Conservation (phyloP, 1,140 invertebrate genomes). For the Bradysia coprophila region DNA sequence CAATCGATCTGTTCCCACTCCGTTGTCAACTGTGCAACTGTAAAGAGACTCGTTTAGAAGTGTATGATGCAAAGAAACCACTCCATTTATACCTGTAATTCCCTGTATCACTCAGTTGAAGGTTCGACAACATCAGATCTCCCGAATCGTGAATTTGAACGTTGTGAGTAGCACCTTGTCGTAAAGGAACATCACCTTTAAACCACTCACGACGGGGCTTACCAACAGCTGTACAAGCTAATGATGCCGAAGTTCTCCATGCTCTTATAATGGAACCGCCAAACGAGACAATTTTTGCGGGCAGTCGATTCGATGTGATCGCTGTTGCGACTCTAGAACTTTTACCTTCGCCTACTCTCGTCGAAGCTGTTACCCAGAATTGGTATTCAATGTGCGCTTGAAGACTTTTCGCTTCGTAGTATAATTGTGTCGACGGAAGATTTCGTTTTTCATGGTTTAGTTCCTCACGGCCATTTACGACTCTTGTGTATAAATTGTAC, state of each 20-base stretch:
- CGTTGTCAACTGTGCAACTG: slow-evolving; percentile 56
- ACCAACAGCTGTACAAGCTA: slow-evolving; percentile 45
- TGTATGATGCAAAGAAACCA: too few relatives aligned
- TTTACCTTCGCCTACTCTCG: slow-evolving; percentile 53
- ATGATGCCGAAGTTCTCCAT: slow-evolving; percentile 38
- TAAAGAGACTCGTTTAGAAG: too few relatives aligned
- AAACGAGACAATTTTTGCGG: slow-evolving; percentile 49
- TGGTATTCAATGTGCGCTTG: slow-evolving; percentile 62
- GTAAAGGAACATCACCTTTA: slow-evolving; percentile 28
- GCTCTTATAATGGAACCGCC: slow-evolving; percentile 41
- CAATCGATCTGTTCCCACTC: slow-evolving; percentile 42
- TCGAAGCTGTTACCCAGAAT: slow-evolving; percentile 64
- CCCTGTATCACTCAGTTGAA: slow-evolving; percentile 44
- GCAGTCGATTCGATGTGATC: slow-evolving; percentile 31
- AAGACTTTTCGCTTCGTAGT: slow-evolving; percentile 44
- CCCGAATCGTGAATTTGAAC: slow-evolving; percentile 39
- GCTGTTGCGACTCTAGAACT: slow-evolving; percentile 46
- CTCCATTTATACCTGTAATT: too few relatives aligned
- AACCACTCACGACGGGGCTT: slow-evolving; percentile 45
- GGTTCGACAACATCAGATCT: slow-evolving; percentile 39
- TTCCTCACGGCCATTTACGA: slow-evolving; percentile 45
- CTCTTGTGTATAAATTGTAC: slow-evolving; percentile 58
- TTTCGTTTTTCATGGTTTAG: slow-evolving; percentile 45
- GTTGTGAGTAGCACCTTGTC: slow-evolving; percentile 29
- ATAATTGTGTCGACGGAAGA: slow-evolving; percentile 37